A percentile compares a stretch with the other conserved stretches of the same genome.
These are phyloP conservation scores for Heterochromis multidens DNA, from an alignment of 2,113 vertebrate genomes.

Conservation along the genomic window DNA sequence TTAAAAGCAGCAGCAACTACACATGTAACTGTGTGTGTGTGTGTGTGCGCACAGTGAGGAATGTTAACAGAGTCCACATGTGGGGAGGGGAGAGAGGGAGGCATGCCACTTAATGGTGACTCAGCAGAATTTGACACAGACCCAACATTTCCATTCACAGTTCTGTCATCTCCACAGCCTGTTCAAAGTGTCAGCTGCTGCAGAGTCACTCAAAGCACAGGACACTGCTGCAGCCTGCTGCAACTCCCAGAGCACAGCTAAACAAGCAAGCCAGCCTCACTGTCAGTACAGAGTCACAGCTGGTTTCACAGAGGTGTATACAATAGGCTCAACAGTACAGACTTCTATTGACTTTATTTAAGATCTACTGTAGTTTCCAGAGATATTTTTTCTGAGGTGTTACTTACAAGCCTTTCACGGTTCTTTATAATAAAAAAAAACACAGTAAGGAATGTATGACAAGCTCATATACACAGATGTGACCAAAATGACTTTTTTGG, in stretches of 20 bases:
- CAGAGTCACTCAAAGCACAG: background rate
- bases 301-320: background rate
- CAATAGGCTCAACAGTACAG: background rate
- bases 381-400: background rate
- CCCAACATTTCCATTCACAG: constrained; percentile 38
- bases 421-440: too few relatives aligned
- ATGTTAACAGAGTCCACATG: constrained; percentile 76
- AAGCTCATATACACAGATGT: too few relatives aligned
- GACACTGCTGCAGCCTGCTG: background rate
- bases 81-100: constrained; percentile 52
- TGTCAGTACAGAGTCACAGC: background rate
- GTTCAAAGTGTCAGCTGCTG: background rate
- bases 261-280: background rate
- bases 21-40: background rate
- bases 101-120: constrained; percentile 20
- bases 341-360: too few relatives aligned
- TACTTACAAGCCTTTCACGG: background rate
- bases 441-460: background rate
- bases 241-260: background rate
- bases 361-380: background rate
- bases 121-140: constrained; percentile 42
- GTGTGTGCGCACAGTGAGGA: constrained; percentile 45
- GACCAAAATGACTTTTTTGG: too few relatives aligned
- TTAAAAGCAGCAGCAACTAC: background rate
- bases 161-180: background rate